Base-by-base conservation (phyloP, 1,140 invertebrate genomes). In the Atta colombica region DNA sequence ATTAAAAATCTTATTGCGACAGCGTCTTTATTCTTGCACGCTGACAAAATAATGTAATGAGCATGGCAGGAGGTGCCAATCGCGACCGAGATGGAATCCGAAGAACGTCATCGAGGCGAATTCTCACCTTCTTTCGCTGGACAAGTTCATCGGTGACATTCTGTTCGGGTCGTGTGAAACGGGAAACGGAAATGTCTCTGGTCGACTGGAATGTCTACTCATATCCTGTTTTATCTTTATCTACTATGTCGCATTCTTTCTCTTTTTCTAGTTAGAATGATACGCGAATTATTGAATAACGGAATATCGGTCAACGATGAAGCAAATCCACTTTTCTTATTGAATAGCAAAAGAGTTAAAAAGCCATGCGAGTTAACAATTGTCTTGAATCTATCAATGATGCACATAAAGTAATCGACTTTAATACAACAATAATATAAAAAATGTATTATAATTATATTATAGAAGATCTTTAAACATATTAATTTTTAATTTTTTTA, bases 171-270 rank as follows among this genome's bases (percentile, higher is more conserved):
- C 77, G 89, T 88, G 89, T 84, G 89, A 90, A 90, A 90, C 89
- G 86, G 86, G 86, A 90, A 90, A 90, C 89, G 89, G 89, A 90
- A 90, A 90, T 66, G 82, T 72, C 77, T n/a, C 63, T 90, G 60
- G 75, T 90, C 77, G 72, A 86, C 72, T 88, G 86, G 86, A 87
- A 90, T 90, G 78, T 85, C 80, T 82, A 60, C 16, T 74, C 71
- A 25, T 18, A 39, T 39, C 6, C 60, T 60, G 18, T 49, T 60
- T 75, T 68, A 39, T 51, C 53, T 85, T 6, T 8, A 14, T 78
- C n/a, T 55, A 28, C 53, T 49, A 58, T 55, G n/a, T 69, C 12
- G 21, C 31, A 10, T 28, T 60, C 39, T 68, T 39, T 77, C 49
- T 55, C n/a, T 28, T 39, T 55, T 66, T 14, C 12, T 39, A 2